A percentile compares a stretch with the other conserved stretches of the same genome.
Conservation (phyloP, 2,797 vertebrate genomes). For the Urosaurus nigricauda region DNA sequence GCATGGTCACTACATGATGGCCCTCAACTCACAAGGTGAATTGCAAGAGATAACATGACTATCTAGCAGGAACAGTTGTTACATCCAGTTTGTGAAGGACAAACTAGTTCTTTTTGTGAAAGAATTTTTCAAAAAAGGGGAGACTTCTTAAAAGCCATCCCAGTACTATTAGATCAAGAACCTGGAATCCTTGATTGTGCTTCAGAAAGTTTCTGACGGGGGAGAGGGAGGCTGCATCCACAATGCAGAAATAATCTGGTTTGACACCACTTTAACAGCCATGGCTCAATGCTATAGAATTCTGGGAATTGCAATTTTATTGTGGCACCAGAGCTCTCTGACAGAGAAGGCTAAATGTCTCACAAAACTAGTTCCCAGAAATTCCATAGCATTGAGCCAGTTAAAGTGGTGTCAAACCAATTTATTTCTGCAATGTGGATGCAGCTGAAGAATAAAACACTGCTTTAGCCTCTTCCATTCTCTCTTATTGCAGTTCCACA, state of each 20-base stretch:
- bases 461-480: not conserved
- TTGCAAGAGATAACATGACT: conserved; percentile 7
- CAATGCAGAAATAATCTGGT: too few relatives aligned
- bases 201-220: not conserved
- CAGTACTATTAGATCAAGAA: not conserved
- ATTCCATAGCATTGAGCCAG: too few relatives aligned
- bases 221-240: not conserved
- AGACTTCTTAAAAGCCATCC: not conserved
- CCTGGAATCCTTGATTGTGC: not conserved
- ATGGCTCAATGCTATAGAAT: too few relatives aligned
- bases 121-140: not conserved
- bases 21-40: not conserved
- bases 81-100: not conserved
- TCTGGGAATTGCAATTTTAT: too few relatives aligned
- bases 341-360: too few relatives aligned
- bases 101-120: too few relatives aligned
- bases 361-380: too few relatives aligned
- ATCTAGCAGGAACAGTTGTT: not conserved
- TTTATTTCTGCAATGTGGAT: too few relatives aligned
- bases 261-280: too few relatives aligned
- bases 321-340: too few relatives aligned
- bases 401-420: too few relatives aligned
- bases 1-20: not conserved
- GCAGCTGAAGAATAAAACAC: not conserved
- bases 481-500: not conserved